Conservation (phyloP, 2,888 invertebrate genomes). For the Bibio marci region DNA sequence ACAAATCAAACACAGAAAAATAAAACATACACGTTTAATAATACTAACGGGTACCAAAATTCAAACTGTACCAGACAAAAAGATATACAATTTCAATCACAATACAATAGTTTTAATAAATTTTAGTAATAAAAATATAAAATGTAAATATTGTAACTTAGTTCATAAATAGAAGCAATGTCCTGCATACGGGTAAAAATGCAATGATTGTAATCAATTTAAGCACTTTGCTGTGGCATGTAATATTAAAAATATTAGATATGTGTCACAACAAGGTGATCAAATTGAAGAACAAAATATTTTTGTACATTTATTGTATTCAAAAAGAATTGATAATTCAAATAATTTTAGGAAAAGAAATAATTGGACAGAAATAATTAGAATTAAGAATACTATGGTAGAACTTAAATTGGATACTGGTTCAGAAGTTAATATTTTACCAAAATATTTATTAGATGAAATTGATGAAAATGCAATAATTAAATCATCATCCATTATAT, state of each 20-base stretch:
- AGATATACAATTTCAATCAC: too few species aligned
- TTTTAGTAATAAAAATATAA: not conserved
- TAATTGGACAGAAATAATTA: not conserved
- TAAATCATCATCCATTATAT: not conserved
- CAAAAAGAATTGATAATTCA: too few species aligned
- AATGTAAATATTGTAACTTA: not conserved
- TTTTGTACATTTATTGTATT: not conserved
- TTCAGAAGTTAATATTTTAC: not conserved
- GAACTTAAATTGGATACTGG: not conserved
- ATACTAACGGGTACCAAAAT: not conserved
- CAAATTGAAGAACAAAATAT: not conserved
- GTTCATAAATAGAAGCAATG: not conserved
- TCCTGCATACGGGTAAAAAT: not conserved
- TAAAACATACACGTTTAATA: not conserved
- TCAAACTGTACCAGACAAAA: too few species aligned
- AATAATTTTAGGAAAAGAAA: not conserved
- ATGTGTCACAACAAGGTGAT: too few species aligned
- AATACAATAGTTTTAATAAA: too few species aligned
- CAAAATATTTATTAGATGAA: not conserved
- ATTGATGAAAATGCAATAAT: not conserved
- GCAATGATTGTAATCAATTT: not conserved
- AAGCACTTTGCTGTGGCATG: constrained; percentile 1
- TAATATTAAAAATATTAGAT: not conserved
- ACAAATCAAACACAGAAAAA: too few species aligned
- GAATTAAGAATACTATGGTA: not conserved